These are phyloP conservation scores for Numida meleagris DNA, from an alignment of 2,113 vertebrate species.

Conservation along the genomic window DNA sequence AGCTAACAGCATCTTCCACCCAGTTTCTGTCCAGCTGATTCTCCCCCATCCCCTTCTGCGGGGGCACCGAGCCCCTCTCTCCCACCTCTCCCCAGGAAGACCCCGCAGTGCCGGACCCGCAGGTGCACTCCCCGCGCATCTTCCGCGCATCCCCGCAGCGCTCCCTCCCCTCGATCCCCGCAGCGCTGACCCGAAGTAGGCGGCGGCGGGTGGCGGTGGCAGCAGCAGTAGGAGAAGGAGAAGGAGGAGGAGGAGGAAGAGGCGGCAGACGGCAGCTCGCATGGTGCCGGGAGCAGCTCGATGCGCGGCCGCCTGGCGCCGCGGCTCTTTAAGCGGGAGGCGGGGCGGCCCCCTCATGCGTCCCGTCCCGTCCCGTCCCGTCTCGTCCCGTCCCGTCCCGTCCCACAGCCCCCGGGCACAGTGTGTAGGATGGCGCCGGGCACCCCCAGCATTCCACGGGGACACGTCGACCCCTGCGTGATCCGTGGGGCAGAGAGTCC, in stretches of 20 bases:
- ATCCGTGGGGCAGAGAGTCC: not conserved
- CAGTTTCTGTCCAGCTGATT: not conserved
- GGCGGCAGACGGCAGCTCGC: slow-evolving; percentile 83
- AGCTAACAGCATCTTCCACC: not conserved
- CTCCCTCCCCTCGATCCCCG: not conserved
- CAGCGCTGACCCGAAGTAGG: slow-evolving; percentile 94
- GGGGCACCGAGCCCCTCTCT: not conserved
- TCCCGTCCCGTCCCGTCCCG: not conserved
- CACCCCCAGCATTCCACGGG: not conserved
- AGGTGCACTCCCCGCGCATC: not conserved
- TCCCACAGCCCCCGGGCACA: slow-evolving; percentile 62
- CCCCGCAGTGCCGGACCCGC: not conserved
- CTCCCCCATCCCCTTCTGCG: not conserved
- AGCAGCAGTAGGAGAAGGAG: slow-evolving; percentile 73
- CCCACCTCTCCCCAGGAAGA: not conserved
- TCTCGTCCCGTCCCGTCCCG: slow-evolving; percentile 25
- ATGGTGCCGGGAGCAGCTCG: slow-evolving; percentile 84
- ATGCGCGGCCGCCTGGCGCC: slow-evolving; percentile 33
- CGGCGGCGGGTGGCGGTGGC: slow-evolving; percentile 77
- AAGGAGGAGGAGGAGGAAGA: slow-evolving; percentile 81
- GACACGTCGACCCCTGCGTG: not conserved
- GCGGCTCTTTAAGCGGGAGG: slow-evolving; percentile 73
- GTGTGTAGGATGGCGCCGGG: not conserved
- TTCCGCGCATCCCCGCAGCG: not conserved
- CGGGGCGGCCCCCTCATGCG: slow-evolving; percentile 62